phyloP scores from a whole-genome alignment of 2,797 vertebrate genomes.

The Thamnophis elegans region DNA sequence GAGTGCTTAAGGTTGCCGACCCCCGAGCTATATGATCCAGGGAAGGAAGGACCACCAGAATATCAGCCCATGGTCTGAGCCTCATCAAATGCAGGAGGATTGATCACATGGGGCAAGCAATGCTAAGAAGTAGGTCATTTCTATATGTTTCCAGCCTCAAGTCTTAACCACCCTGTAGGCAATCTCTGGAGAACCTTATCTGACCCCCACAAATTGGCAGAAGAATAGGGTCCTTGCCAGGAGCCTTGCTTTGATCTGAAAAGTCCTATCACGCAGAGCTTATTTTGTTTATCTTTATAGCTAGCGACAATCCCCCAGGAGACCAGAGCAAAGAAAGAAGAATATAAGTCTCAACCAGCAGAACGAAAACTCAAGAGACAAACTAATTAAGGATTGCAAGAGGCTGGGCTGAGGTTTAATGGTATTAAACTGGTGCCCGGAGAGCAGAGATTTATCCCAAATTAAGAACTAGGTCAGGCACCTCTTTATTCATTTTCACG shows the following conservation, averaged over 20 bases:
- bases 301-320: neutral
- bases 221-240: neutral
- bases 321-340: neutral
- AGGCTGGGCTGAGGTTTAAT: neutral
- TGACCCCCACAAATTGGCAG: neutral
- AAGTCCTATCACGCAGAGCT: neutral
- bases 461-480: neutral
- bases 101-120: neutral
- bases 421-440: neutral
- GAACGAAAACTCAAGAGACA: neutral
- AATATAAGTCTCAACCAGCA: neutral
- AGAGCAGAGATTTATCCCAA: neutral
- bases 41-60: neutral
- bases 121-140: neutral
- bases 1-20: no score
- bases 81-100: neutral
- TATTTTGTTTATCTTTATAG: slow-evolving; percentile 12
- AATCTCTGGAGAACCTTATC: neutral
- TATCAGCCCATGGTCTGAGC: neutral
- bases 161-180: neutral
- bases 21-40: neutral
- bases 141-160: neutral
- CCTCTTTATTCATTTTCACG: neutral
- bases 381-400: neutral
- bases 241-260: slow-evolving; percentile 3